Evolutionary conservation across 2,888 invertebrate species (phyloP), one percentile per base, ranked within the genome.

Genomic region (Artemia sp.): DNA sequence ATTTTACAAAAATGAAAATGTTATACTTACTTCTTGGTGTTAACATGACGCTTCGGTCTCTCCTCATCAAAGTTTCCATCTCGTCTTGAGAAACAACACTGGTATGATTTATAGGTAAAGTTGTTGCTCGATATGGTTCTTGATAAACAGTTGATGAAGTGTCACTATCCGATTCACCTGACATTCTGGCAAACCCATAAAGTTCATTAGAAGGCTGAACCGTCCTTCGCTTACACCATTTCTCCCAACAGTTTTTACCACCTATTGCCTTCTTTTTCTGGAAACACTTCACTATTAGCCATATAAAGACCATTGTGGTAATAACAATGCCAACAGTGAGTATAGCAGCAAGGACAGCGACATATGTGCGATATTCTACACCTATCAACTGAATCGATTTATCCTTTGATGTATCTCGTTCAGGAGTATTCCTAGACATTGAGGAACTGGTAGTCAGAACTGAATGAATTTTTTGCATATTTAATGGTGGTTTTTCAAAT

Each of bases 161-260:
- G 38, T 68, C 68, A 51, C 68, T 68, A 52, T 68, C 68, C 14
- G 68, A 68, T 12, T 68, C 68, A 10, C 64, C 64, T 19, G 64
- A 58, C 64, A 58, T 58, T 10, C 64, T n/a, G 11, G 64, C 64
- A 58, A 58, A 58, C 24, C 64, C 64, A 58, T 58, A 58, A 8
- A 58, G 19, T 58, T 58, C 64, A 58, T 24, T 58, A 58, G 64
- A 58, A n/a, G 64, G 64, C 9, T 58, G 64, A n/a, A 58, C 64
- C 10, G 64, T 11, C 12, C 64, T 58, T 24, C 64, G n/a, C 24
- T 58, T 58, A 10, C 64, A 58, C 64, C 64, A 58, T 58, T 58
- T 58, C 8, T 58, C 64, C 64, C 64, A 58, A 9, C 64, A 58
- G 9, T 24, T 24, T 58, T 58, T 58, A 24, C 24, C 10, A 58